Conservation (phyloP, 2,113 vertebrate genomes). For the Suncus etruscus region DNA sequence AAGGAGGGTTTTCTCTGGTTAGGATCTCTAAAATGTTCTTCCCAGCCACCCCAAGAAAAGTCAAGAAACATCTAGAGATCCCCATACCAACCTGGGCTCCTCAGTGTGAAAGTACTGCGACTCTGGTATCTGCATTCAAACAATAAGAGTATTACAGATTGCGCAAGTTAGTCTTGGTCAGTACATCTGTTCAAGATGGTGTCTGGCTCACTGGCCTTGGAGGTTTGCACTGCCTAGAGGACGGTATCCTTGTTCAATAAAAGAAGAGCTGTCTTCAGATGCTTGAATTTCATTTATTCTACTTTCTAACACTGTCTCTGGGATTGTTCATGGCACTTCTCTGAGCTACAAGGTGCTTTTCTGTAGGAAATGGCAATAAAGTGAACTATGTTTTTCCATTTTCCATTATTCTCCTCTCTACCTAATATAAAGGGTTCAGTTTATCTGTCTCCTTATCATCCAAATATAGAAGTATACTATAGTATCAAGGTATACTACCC, state of each 20-base stretch:
- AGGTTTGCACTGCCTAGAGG: not conserved
- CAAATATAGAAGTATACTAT: not conserved
- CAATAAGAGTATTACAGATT: slow-evolving; percentile 38
- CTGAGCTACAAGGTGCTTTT: not conserved
- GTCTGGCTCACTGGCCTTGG: fast-evolving
- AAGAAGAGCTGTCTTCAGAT: not conserved
- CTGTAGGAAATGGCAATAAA: not conserved
- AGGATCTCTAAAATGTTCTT: not conserved
- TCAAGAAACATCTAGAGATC: slow-evolving; percentile 9
- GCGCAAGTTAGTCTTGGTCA: not conserved
- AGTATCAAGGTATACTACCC: not conserved
- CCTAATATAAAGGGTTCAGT: not conserved
- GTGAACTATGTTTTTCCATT: not conserved
- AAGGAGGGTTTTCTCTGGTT: not conserved
- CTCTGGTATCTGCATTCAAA: slow-evolving; percentile 79
- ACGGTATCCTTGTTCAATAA: not conserved
- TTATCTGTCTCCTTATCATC: not conserved
- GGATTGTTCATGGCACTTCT: not conserved
- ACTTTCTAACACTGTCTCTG: not conserved
- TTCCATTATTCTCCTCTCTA: not conserved
- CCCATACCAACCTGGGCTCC: slow-evolving; percentile 75
- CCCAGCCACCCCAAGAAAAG: slow-evolving; percentile 21
- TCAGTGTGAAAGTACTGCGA: slow-evolving; percentile 76
- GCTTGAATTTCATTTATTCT: not conserved
- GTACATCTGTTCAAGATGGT: not conserved